These are phyloP conservation scores for Onychostoma macrolepis DNA, from an alignment of 2,113 vertebrate species.

Conservation along the genomic window DNA sequence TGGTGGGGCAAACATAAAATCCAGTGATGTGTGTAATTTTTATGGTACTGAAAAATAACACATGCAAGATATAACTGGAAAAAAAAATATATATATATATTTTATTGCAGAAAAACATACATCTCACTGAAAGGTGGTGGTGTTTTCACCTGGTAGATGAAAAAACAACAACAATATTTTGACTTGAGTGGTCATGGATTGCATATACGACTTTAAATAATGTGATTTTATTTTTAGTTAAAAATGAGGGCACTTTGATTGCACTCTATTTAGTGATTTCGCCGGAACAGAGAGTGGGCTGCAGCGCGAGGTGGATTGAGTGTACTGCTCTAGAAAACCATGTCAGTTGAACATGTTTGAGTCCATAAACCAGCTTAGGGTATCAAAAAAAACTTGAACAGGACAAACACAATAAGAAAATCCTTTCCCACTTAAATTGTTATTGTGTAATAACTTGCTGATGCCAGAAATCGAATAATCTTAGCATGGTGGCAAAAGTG, in stretches of 20 bases:
- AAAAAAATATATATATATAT: too few species aligned
- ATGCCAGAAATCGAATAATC: conserved; percentile 58
- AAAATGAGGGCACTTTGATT: neutral
- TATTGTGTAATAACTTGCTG: conserved; percentile 48
- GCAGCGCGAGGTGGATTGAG: neutral
- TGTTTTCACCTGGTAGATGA: neutral
- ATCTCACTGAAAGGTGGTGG: too few species aligned
- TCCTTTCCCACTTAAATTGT: conserved; percentile 20
- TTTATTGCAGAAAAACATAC: too few species aligned
- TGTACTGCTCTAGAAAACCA: neutral
- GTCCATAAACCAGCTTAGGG: conserved; percentile 22
- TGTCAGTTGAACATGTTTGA: neutral
- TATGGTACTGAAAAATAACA: too few species aligned
- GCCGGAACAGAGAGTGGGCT: neutral
- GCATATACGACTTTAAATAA: neutral
- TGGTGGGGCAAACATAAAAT: too few species aligned
- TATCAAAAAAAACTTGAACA: neutral
- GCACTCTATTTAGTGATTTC: neutral
- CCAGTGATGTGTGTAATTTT: too few species aligned
- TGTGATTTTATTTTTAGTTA: neutral
- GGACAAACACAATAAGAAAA: neutral
- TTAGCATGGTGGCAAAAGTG: conserved; percentile 54
- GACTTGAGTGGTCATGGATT: neutral
- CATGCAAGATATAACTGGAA: too few species aligned
- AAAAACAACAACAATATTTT: neutral